A percentile compares a stretch with the other conserved stretches of the same genome.
These are phyloP conservation scores for Porites rus DNA, from an alignment of 92 coral and sea anemone species.

Conservation along the genomic window DNA sequence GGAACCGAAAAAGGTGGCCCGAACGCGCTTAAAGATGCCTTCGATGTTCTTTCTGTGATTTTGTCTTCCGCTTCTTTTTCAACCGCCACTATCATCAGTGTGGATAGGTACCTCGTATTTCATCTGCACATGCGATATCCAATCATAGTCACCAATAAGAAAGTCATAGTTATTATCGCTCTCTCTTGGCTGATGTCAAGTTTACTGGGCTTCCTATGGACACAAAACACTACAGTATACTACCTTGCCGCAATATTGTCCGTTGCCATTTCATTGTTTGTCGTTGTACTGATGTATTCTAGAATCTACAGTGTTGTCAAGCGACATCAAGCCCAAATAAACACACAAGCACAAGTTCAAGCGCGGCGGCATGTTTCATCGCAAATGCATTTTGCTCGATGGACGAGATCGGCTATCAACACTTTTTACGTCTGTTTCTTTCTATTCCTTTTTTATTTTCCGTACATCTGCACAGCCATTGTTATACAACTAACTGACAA, in stretches of 20 bases:
- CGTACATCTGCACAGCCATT: slow-evolving; percentile 5
- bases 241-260: background rate
- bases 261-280: background rate
- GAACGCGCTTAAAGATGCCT: background rate
- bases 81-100: slow-evolving; percentile 33
- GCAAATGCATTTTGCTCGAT: slow-evolving; percentile 24
- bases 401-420: slow-evolving; percentile 28
- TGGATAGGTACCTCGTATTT: slow-evolving; percentile 41
- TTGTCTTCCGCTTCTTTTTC: slow-evolving; percentile 36
- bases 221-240: background rate
- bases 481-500: slow-evolving; percentile 17
- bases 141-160: slow-evolving; percentile 26
- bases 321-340: slow-evolving; percentile 43
- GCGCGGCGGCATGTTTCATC: background rate
- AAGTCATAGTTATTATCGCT: background rate
- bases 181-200: background rate
- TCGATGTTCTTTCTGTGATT: slow-evolving; percentile 23
- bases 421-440: slow-evolving; percentile 44
- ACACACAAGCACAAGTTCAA: slow-evolving; percentile 7
- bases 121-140: slow-evolving; percentile 43
- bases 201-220: slow-evolving; percentile 21
- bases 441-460: slow-evolving; percentile 26
- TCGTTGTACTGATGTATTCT: slow-evolving; percentile 21
- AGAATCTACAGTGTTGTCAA: slow-evolving; percentile 43
- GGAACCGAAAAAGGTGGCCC: background rate